Conservation (phyloP, 1,140 invertebrate genomes). For the Luehdorfia chinensis region DNA sequence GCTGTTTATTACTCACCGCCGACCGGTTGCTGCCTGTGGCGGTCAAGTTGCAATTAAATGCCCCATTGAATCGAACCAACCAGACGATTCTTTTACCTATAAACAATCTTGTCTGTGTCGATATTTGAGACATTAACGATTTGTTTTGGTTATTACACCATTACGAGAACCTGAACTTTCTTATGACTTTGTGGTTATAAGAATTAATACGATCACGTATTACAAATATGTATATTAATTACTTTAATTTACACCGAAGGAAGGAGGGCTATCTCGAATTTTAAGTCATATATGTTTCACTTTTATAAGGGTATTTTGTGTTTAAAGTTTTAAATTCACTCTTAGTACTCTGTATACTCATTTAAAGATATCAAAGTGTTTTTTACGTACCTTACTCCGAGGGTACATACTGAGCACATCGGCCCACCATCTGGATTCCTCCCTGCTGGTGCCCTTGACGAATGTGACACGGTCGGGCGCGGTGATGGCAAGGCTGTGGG, state of each 20-base stretch:
- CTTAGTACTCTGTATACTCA: too few relatives aligned
- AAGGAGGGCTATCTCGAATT: too few relatives aligned
- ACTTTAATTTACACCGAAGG: too few relatives aligned
- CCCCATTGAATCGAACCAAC: neutral
- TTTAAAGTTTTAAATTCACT: too few relatives aligned
- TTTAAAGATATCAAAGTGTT: too few relatives aligned
- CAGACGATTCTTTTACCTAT: neutral
- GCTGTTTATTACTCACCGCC: neutral
- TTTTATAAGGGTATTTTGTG: too few relatives aligned
- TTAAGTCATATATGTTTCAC: too few relatives aligned
- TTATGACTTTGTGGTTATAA: too few relatives aligned
- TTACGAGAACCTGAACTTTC: too few relatives aligned
- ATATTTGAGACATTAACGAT: neutral
- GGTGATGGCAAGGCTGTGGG: slow-evolving; percentile 91
- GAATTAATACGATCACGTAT: too few relatives aligned
- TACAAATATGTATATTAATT: too few relatives aligned
- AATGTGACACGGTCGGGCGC: slow-evolving; percentile 92
- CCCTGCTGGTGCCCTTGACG: slow-evolving; percentile 92
- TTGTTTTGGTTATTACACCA: neutral
- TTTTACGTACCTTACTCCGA: slow-evolving; percentile 86
- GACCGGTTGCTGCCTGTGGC: neutral
- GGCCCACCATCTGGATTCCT: slow-evolving; percentile 92
- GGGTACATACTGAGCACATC: slow-evolving; percentile 90
- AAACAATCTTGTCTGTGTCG: neutral
- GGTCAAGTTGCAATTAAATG: neutral